These are phyloP conservation scores for Neosilurus hyrtlii DNA, from an alignment of 2,797 vertebrate species.

Conservation along the genomic window DNA sequence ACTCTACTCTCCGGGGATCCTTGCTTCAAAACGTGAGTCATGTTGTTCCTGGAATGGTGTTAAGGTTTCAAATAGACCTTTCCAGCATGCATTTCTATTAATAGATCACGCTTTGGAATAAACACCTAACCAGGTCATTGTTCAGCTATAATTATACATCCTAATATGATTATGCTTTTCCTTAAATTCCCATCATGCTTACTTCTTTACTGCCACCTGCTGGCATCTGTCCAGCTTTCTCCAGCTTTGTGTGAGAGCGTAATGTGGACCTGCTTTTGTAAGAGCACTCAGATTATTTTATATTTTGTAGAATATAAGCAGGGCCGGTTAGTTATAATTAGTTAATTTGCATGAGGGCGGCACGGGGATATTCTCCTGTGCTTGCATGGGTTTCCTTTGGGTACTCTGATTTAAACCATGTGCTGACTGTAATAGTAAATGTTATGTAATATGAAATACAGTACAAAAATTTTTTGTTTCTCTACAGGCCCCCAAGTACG, in stretches of 20 bases:
- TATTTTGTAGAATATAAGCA: too few relatives aligned
- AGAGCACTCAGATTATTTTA: background rate
- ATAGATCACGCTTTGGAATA: conserved; percentile 18
- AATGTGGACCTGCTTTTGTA: background rate
- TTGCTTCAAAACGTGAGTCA: conserved; percentile 88
- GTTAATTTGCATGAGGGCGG: too few relatives aligned
- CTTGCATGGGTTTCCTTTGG: too few relatives aligned
- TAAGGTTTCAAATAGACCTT: background rate
- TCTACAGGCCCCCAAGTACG: conserved; percentile 76
- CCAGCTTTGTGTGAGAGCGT: background rate
- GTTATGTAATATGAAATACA: too few relatives aligned
- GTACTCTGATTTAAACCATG: too few relatives aligned
- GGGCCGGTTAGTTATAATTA: too few relatives aligned
- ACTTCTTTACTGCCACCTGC: conserved; percentile 21
- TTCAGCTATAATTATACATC: background rate
- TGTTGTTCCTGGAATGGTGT: conserved; percentile 14
- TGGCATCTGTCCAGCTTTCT: background rate
- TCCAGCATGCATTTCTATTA: conserved; percentile 12
- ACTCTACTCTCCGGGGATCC: conserved; percentile 84
- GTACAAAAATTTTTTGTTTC: background rate
- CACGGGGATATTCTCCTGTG: too few relatives aligned
- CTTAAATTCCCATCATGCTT: background rate
- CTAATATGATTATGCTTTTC: background rate
- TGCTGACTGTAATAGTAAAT: too few relatives aligned
- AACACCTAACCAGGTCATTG: background rate